phyloP scores from a whole-genome alignment of 2,888 invertebrate species.

The Deilephila elpenor region DNA sequence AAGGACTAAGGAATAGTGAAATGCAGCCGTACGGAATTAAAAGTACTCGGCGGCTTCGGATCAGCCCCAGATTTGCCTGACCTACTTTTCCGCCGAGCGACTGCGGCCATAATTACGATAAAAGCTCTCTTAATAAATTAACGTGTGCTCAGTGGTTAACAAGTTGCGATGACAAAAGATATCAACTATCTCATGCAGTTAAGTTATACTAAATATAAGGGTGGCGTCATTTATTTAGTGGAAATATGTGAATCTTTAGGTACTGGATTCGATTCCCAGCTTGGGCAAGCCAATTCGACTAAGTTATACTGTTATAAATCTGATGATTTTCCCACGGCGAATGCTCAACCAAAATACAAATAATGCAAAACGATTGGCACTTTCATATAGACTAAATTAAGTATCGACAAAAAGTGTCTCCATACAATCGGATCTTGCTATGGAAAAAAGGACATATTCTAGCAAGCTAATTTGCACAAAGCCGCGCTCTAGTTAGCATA shows the following conservation, averaged over 20 bases:
- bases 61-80: constrained; percentile 51
- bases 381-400: too few relatives aligned
- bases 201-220: not conserved
- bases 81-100: constrained; percentile 53
- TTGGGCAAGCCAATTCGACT: too few relatives aligned
- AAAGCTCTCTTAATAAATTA: constrained; percentile 60
- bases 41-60: constrained; percentile 53
- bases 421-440: too few relatives aligned
- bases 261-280: too few relatives aligned
- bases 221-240: too few relatives aligned
- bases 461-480: not conserved
- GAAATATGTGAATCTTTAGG: too few relatives aligned
- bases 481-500: not conserved
- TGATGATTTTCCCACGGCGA: too few relatives aligned
- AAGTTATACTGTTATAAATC: too few relatives aligned
- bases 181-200: constrained; percentile 25
- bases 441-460: not conserved
- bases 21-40: constrained; percentile 57
- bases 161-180: constrained; percentile 32
- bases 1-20: constrained; percentile 51
- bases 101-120: constrained; percentile 60
- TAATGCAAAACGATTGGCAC: too few relatives aligned
- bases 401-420: too few relatives aligned
- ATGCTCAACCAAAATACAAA: too few relatives aligned
- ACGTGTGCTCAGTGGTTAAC: constrained; percentile 44